Percentiles rank a stretch among this genome's conserved stretches.
phyloP scores from a whole-genome alignment of 2,113 vertebrate species.

The Labeo rohita region DNA sequence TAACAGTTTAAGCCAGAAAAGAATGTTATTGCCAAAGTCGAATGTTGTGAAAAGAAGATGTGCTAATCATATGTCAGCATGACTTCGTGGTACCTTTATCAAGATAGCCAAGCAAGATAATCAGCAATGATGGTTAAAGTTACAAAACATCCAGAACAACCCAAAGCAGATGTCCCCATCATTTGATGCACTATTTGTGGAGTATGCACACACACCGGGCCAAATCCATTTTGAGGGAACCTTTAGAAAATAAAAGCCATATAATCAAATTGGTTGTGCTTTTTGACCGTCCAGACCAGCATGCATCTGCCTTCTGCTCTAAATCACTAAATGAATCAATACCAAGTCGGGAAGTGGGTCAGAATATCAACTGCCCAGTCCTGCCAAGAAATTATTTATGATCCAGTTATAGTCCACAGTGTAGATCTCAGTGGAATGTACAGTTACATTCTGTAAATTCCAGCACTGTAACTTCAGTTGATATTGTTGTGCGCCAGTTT shows the following conservation, averaged over 20 bases:
- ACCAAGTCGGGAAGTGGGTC: neutral
- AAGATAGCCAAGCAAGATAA: neutral
- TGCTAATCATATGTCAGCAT: neutral
- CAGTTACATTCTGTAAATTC: neutral
- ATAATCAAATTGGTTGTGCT: conserved; percentile 10
- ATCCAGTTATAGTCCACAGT: neutral
- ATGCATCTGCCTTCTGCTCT: neutral
- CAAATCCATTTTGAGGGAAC: conserved; percentile 15
- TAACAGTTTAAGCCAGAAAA: neutral
- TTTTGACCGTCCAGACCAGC: neutral
- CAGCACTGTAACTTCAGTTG: neutral
- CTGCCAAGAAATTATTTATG: conserved; percentile 32
- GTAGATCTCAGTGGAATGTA: neutral
- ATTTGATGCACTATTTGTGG: conserved; percentile 3
- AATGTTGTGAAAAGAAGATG: neutral
- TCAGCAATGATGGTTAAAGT: neutral
- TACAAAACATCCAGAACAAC: neutral
- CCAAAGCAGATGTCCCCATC: conserved; percentile 20
- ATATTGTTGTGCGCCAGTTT: neutral
- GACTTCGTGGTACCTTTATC: conserved; percentile 16
- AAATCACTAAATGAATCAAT: conserved; percentile 48
- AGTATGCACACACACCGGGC: neutral
- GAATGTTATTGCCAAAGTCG: neutral
- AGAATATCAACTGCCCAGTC: neutral
- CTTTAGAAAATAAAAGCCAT: conserved; percentile 38